Evolutionary conservation across 2,797 vertebrate species (phyloP).

Genomic region (Nasua narica): DNA sequence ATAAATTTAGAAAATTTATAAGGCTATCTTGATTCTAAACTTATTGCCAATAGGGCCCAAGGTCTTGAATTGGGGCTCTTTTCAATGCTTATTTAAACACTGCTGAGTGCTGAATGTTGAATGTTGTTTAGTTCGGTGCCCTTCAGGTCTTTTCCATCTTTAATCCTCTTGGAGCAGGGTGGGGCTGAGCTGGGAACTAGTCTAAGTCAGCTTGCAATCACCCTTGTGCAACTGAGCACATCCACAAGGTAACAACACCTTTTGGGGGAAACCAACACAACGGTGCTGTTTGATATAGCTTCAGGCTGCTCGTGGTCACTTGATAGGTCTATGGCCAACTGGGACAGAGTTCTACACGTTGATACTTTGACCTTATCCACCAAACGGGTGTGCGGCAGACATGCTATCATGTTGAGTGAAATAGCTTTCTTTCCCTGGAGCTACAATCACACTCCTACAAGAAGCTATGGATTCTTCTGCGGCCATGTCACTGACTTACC

Average conservation of each 20-base stretch:
- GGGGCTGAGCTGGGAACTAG: not conserved
- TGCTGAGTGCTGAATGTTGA: not conserved
- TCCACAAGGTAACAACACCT: not conserved
- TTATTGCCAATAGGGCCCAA: not conserved
- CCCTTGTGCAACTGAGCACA: not conserved
- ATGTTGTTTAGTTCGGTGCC: not conserved
- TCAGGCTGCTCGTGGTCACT: not conserved
- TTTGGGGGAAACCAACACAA: not conserved
- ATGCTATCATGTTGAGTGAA: not conserved
- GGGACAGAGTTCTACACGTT: not conserved
- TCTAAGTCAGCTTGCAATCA: not conserved
- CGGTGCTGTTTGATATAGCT: not conserved
- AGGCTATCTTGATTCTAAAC: not conserved
- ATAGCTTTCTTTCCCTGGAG: not conserved
- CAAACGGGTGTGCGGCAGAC: not conserved
- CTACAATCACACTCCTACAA: not conserved
- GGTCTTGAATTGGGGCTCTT: not conserved
- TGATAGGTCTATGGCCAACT: not conserved
- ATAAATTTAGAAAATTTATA: not conserved
- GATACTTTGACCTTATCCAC: not conserved
- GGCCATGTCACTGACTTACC: not conserved
- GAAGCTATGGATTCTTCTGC: not conserved
- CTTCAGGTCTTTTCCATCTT: constrained; percentile 1
- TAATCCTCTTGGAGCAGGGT: constrained; percentile 39
- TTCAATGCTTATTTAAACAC: not conserved